Evolutionary conservation across 64 coral and sea anemone genomes (phyloP), one percentile per base, ranked within the genome.

Genomic region (Trachythela sp.): DNA sequence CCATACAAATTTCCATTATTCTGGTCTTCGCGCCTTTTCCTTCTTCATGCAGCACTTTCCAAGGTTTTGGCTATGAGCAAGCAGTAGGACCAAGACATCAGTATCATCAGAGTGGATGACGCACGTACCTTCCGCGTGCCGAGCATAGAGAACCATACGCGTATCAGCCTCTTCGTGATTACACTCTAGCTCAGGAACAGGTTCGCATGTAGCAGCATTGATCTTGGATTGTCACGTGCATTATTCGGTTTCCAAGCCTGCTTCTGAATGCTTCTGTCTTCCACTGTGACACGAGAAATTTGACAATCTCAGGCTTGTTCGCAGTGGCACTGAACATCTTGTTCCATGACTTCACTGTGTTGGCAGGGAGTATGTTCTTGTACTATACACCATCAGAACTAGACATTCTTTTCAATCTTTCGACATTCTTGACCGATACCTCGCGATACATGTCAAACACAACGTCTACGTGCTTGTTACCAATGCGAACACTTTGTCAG

Each of bases 81-180:
- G 38, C 1, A 95, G 87, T 17, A 90, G 86, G 13, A 92, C 1
- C 20, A 92, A 45, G 41, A 95, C 90, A 91, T 94, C 83, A 83
- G 87, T 92, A 36, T 94, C 93, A 54, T 94, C 90, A 60, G 90
- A 91, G 64, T 94, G 86, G 87, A 94, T 92, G 51, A 92, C 83
- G 38, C 87, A 92, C 56, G 50, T 68, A 24, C 90, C 88, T 67
- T 86, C 89, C 31, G 89, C 68, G 60, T 94, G 90, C 22, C 33
- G 70, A 56, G 48, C 94, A 88, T 92, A 90, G 32, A 92, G 77
- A 83, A 92, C 40, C 26, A 92, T 92, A 67, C 94, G 90, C 13
- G 87, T 95, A 48, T 92, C 87, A 35, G 87, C 90, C 51, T 92
- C 87, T 95, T 95, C 88, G 37, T 92, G 94, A 70, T 83, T 92